Evolutionary conservation across 2,113 vertebrate species (phyloP).

Genomic region (Ictidomys tridecemlineatus): DNA sequence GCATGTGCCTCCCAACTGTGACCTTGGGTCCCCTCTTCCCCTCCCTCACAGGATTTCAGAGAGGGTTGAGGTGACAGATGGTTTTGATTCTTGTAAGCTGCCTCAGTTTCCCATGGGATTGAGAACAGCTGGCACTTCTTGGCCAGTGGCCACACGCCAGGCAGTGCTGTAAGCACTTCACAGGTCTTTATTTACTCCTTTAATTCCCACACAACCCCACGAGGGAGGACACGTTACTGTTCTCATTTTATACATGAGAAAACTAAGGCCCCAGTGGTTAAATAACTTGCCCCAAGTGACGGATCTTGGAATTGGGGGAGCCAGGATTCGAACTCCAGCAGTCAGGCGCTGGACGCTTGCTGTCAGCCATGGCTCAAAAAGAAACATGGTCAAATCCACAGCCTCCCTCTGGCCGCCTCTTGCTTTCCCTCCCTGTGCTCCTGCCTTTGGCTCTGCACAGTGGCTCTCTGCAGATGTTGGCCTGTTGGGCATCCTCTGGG

Average conservation of each 20-base stretch:
- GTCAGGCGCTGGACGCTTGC: neutral
- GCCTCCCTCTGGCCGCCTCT: neutral
- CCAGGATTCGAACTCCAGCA: neutral
- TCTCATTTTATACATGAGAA: neutral
- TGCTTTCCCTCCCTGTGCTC: neutral
- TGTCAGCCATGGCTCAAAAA: neutral
- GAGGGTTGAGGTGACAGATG: neutral
- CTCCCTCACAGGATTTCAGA: neutral
- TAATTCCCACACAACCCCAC: neutral
- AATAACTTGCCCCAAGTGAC: neutral
- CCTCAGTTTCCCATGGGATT: neutral
- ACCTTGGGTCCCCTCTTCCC: neutral
- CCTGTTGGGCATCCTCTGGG: neutral
- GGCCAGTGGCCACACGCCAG: neutral
- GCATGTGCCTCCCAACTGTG: neutral
- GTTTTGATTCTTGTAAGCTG: neutral
- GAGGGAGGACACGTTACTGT: neutral
- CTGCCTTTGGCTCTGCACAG: neutral
- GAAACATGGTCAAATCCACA: neutral
- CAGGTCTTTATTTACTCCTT: neutral
- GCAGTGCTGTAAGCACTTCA: neutral
- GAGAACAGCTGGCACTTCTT: neutral
- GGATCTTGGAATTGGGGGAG: neutral
- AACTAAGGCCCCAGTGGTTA: neutral
- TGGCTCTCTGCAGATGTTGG: neutral